Evolutionary conservation across 1,140 invertebrate species (phyloP), one percentile per base, ranked within the genome.

Genomic region (Aplysia californica): DNA sequence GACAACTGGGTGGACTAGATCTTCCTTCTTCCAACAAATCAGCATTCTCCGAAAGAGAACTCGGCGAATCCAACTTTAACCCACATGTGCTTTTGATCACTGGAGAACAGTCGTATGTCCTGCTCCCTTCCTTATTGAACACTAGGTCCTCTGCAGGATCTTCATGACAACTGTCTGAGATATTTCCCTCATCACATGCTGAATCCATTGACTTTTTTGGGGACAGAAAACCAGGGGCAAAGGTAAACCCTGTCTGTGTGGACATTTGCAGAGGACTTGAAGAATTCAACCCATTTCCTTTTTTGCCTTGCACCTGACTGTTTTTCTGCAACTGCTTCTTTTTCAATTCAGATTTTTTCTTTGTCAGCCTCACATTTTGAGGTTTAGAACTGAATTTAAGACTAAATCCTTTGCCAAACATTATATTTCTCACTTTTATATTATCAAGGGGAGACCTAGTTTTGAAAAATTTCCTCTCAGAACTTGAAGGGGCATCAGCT

Each of bases 391-490:
- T 26, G 26, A 68, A 68, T 68, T 10, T 39, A 10, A 44, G 21
- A 39, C 29, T n/a, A n/a, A 68, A 68, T 23, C 66, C 39, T 36
- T 39, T 68, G 18, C 35, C 38, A 5, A 38, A 39, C 39, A 41
- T 3, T 41, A 26, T 39, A 41, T 10, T n/a, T 3, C 10, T 36
- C 26, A 21, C 26, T 39, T 10, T 44, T 20, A 26, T 4, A 41
- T 39, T 41, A 3, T 68, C 23, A 3, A 3, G 15, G 29, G 39
- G 55, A 36, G 50, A 73, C 64, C 39, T 59, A 36, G 70, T 39
- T 64, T 65, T 77, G 21, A 77, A 77, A 39, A 77, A 71, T 65
- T 77, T 77, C 38, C 58, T 58, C 56, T 23, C 73, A 33, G 72
- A 65, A 23, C 23, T 65, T 71, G 44, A 50, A 15, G 26, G 18